Evolutionary conservation across 2,113 vertebrate species (phyloP).

Genomic region (Nasalis larvatus): DNA sequence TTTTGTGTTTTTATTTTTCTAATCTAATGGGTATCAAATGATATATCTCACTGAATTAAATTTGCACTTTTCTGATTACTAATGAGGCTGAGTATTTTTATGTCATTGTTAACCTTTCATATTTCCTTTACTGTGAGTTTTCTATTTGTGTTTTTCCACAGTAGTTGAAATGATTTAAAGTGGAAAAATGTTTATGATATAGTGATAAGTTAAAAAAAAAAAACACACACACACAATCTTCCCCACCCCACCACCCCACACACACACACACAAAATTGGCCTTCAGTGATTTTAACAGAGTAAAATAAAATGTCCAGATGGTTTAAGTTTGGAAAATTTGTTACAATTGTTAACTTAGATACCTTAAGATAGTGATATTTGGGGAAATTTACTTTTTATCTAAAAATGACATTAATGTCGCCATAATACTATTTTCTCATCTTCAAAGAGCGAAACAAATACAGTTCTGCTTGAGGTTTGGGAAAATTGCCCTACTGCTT

Average conservation of each 20-base stretch:
- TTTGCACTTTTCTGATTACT: conserved; percentile 24
- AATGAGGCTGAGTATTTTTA: neutral
- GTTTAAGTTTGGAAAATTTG: conserved; percentile 20
- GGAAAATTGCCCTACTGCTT: neutral
- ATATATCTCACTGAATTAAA: neutral
- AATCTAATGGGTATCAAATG: neutral
- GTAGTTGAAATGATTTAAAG: conserved; percentile 34
- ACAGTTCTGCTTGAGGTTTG: conserved; percentile 29
- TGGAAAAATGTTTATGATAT: neutral
- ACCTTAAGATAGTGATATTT: neutral
- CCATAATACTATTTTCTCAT: conserved; percentile 40
- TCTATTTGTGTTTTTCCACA: neutral
- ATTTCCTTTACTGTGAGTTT: neutral
- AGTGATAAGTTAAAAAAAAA: neutral
- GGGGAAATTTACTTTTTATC: conserved; percentile 33
- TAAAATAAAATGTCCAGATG: conserved; percentile 33
- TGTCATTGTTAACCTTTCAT: neutral
- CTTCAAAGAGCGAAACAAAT: conserved; percentile 51
- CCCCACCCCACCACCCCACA: too few relatives aligned
- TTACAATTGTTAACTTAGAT: neutral
- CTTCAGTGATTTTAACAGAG: neutral
- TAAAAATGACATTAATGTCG: conserved; percentile 20
- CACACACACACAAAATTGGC: neutral
- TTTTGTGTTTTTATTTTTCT: conserved; percentile 1
- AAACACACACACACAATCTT: neutral